phyloP scores from a whole-genome alignment of 2,888 invertebrate genomes.

The Formica aserva region DNA sequence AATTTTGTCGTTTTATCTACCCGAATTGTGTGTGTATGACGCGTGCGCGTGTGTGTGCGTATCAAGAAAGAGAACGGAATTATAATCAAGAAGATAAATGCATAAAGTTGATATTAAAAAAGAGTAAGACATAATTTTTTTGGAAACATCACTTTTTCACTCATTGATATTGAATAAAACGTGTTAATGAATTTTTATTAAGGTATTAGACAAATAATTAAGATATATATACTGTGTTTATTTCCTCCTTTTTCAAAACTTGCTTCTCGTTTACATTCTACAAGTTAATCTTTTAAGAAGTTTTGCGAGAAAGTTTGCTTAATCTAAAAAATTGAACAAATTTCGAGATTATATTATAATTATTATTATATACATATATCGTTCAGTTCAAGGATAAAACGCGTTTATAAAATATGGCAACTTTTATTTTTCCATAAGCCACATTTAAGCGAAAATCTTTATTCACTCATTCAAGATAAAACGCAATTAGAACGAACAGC shows the following conservation, averaged over 20 bases:
- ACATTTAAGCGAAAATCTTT: neutral
- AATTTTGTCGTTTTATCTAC: slow-evolving; percentile 40
- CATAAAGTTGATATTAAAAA: neutral
- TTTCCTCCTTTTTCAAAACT: slow-evolving; percentile 16
- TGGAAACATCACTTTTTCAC: neutral
- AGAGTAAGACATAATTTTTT: neutral
- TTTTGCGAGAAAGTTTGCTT: neutral
- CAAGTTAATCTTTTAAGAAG: slow-evolving; percentile 3
- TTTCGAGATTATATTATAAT: slow-evolving; percentile 28
- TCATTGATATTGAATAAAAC: neutral
- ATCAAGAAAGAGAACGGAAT: slow-evolving; percentile 32
- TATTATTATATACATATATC: neutral
- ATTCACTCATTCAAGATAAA: neutral
- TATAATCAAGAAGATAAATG: neutral
- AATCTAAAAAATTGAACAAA: slow-evolving; percentile 24
- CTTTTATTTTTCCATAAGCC: slow-evolving; percentile 15
- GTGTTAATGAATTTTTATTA: neutral
- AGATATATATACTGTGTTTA: neutral
- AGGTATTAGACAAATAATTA: neutral
- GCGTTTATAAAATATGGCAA: slow-evolving; percentile 19
- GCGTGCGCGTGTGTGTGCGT: neutral
- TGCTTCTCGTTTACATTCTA: slow-evolving; percentile 10
- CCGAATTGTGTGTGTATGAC: neutral
- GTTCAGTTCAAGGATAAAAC: neutral
- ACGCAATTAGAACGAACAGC: neutral